These are phyloP conservation scores for Polia nebulosa DNA, from an alignment of 2,888 invertebrate genomes.

Conservation along the genomic window DNA sequence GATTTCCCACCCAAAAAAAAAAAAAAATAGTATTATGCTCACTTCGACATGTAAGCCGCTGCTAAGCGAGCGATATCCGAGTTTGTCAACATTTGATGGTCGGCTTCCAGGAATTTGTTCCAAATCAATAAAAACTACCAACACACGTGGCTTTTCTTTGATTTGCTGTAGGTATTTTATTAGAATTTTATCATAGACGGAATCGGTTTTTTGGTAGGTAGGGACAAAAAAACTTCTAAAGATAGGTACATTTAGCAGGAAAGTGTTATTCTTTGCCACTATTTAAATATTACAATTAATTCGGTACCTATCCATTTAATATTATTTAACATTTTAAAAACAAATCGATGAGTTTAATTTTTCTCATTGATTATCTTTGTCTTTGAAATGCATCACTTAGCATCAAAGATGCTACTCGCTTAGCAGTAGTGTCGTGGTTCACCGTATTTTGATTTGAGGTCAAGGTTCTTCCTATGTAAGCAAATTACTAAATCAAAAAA, in stretches of 20 bases:
- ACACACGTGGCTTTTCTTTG: constrained; percentile 31
- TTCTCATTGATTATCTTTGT: no score
- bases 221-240: neutral
- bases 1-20: no score
- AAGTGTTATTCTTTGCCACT: neutral
- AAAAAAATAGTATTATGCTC: neutral
- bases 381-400: neutral
- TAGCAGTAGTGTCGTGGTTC: neutral
- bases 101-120: constrained; percentile 66
- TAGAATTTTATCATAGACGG: neutral
- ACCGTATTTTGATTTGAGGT: constrained; percentile 38
- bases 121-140: constrained; percentile 70
- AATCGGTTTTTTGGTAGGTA: neutral
- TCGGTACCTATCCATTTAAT: neutral
- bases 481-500: constrained; percentile 15
- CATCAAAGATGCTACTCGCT: neutral
- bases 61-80: constrained; percentile 51
- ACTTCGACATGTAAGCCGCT: constrained; percentile 40
- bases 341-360: no score
- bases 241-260: neutral
- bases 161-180: constrained; percentile 5
- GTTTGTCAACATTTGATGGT: constrained; percentile 66
- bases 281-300: neutral
- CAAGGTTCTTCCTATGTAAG: constrained; percentile 36
- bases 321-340: no score